Conservation (phyloP, 2,113 vertebrate species). For the Ammodytes marinus region DNA sequence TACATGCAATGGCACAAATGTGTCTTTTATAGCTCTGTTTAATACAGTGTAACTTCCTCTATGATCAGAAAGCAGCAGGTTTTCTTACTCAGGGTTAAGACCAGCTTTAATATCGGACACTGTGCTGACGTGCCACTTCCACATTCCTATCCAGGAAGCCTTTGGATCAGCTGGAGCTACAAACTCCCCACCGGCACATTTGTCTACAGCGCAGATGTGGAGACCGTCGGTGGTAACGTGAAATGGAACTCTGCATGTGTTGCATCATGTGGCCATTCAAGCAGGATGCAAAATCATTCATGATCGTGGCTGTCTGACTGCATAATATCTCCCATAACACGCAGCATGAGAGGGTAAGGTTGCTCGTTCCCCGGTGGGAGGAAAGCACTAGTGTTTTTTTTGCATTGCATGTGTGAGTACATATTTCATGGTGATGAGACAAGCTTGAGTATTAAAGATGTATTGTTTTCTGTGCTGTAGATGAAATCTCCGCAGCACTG, state of each 20-base stretch:
- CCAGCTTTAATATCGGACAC: neutral
- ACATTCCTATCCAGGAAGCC: neutral
- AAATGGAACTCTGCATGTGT: neutral
- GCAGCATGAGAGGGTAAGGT: slow-evolving; percentile 41
- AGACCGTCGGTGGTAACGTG: neutral
- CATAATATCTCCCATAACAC: slow-evolving; percentile 21
- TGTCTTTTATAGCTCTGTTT: slow-evolving; percentile 12
- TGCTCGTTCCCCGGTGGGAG: slow-evolving; percentile 14
- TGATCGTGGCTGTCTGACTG: slow-evolving; percentile 20
- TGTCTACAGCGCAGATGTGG: neutral
- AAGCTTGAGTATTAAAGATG: slow-evolving; percentile 14
- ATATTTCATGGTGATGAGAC: slow-evolving; percentile 14
- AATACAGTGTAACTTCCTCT: slow-evolving; percentile 5
- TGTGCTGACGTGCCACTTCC: neutral
- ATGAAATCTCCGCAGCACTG: neutral
- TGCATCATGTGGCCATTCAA: neutral
- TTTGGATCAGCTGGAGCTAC: neutral
- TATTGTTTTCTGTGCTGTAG: neutral
- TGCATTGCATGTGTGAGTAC: neutral
- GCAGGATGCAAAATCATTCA: slow-evolving; percentile 21
- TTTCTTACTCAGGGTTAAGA: neutral
- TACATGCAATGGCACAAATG: slow-evolving; percentile 21
- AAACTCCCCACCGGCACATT: neutral
- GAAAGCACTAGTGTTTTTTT: slow-evolving; percentile 19
- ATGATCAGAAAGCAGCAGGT: slow-evolving; percentile 7